Evolutionary conservation across 2,797 vertebrate species (phyloP).

Genomic region (Petrocephalus sullivani): DNA sequence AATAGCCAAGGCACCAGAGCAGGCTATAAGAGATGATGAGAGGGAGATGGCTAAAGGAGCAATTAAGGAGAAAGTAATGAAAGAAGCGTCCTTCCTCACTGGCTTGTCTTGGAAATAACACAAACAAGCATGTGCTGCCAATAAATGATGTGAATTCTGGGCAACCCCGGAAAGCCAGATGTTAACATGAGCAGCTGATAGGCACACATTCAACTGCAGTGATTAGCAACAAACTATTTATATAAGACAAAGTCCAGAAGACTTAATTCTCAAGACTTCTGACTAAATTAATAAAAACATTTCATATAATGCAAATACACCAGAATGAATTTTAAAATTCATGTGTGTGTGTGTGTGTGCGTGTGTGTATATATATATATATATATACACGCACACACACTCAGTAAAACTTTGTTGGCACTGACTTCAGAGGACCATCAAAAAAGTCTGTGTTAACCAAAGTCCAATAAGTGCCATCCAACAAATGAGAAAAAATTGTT

Average conservation of each 20-base stretch:
- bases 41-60: not conserved
- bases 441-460: too few species aligned
- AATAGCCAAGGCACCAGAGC: not conserved
- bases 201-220: conserved; percentile 23
- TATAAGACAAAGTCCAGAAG: not conserved
- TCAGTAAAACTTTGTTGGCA: too few species aligned
- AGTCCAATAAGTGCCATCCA: too few species aligned
- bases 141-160: not conserved
- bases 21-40: not conserved
- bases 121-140: not conserved
- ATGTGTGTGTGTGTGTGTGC: too few species aligned
- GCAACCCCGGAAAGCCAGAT: conserved; percentile 14
- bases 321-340: not conserved
- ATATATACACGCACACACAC: too few species aligned
- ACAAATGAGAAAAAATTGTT: too few species aligned
- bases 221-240: not conserved
- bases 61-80: not conserved
- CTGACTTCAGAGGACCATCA: too few species aligned
- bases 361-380: too few species aligned
- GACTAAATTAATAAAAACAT: not conserved
- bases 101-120: not conserved
- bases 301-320: not conserved
- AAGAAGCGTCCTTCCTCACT: not conserved
- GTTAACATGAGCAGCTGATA: conserved; percentile 15
- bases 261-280: conserved; percentile 2